Base-by-base conservation (phyloP, 2,797 vertebrate genomes). In the Monodelphis domestica region DNA sequence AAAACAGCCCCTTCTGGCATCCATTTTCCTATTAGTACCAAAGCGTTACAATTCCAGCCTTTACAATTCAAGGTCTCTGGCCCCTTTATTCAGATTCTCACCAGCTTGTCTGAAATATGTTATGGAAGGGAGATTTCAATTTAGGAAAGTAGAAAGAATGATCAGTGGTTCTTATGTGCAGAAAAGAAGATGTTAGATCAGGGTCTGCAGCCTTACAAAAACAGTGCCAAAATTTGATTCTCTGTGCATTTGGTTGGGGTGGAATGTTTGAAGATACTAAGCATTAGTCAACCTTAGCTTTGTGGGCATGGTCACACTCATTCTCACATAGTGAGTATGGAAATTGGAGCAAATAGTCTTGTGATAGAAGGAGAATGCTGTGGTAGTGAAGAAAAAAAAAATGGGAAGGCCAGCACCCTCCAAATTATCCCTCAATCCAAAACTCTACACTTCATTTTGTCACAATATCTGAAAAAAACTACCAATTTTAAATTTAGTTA, bases 61-160 rank as follows among this genome's bases (percentile, higher is more conserved):
- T 10, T 70, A 6, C 70, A 33, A 29, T 94, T 91, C 54, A 78
- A 17, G 15, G 14, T 91, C 70, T 92, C 91, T 93, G 91, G 57
- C 63, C 70, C 33, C 30, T 91, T 87, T 63, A 28, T 28, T 52
- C 33, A 17, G 52, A 12, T 12, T 10, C 53, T 96, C 88, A 24
- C 6, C 92, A 91, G 94, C n/a, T 91, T 91, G 89, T 53, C 87
- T 57, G 56, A 88, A 88, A 12, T 59, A 28, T 28, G 52, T 91
- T 92, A 88, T 88, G 92, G 89, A 95, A 84, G 15, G 52, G 17
- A 94, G 33, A 91, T n/a, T 90, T 93, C 30, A 54, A 4, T 84
- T 93, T 91, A 56, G 10, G 70, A 53, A 52, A 95, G 29, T 50
- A 90, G 92, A 93, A 54, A 9, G 94, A 92, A 90, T 55, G 70